Base-by-base conservation (phyloP, 2,888 invertebrate genomes). In the Pyrrhosoma nymphula region DNA sequence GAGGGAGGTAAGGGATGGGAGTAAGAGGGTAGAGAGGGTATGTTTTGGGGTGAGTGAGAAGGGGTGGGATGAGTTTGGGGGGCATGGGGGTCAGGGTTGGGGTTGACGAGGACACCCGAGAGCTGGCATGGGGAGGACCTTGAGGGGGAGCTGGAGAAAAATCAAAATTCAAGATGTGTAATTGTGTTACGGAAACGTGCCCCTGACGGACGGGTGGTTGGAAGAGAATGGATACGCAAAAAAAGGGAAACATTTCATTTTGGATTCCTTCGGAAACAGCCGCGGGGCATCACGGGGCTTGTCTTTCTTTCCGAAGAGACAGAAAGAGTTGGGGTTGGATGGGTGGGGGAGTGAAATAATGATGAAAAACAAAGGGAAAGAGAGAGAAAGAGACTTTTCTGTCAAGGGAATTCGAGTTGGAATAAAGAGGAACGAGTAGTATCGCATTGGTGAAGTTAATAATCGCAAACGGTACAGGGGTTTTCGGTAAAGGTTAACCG, bases 91-190 rank as follows among this genome's bases (percentile, higher is more conserved):
- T 23, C 69, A 82, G 35, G 35, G 14, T 35, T 16, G 47, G 23
- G 47, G 47, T 47, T 47, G 47, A 47, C 47, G 47, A 47, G 8
- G 47, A 8, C 47, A 47, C 47, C 47, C 47, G 47, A 4, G 47
- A 26, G 26, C 2, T 12, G n/a, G 26, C n/a, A 35, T 20, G 63
- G 26, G 6, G 63, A 35, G 39, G 23, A 26, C 35, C 16, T 26
- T 12, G 35, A 30, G 4, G 56, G 39, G 20, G 0, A 4, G 63
- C 30, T 39, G 60, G 39, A 69, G 23, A 63, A 26, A 91, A 39
- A 91, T 91, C 63, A 91, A 69, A 75, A 75, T 93, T 93, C 93
- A 93, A 93, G 93, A 93, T 75, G 47, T 47, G 93, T 93, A 93
- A 93, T 93, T 93, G 55, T 93, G 69, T 55, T 93, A 60, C 69